Evolutionary conservation across 1,140 invertebrate genomes (phyloP).

Genomic region (Pseudobourletiella spinata): DNA sequence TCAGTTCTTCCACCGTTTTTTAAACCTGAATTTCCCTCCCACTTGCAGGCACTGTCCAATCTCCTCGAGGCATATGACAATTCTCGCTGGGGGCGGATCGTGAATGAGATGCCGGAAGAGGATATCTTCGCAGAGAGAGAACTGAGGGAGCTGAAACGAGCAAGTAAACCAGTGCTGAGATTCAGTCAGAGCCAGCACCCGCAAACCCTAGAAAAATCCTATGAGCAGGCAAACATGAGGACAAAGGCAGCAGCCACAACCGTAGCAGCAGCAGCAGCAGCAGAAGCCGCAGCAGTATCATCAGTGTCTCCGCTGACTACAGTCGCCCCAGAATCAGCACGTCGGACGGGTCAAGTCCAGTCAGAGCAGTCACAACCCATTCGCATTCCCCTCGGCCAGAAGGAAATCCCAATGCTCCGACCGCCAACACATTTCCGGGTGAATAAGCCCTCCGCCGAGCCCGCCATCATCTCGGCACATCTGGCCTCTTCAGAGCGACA

Average conservation of each 20-base stretch:
- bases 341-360: too few relatives aligned
- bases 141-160: constrained; percentile 27
- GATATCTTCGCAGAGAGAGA: too few relatives aligned
- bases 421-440: constrained; percentile 45
- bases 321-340: too few relatives aligned
- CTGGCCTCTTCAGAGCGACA: constrained; percentile 15
- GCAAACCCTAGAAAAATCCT: too few relatives aligned
- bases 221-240: too few relatives aligned
- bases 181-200: too few relatives aligned
- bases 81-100: constrained; percentile 16
- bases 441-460: constrained; percentile 40
- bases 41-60: constrained; percentile 20
- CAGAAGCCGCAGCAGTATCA: constrained; percentile 24
- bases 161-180: background rate
- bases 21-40: too few relatives aligned
- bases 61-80: constrained; percentile 18
- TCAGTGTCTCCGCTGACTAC: constrained; percentile 5
- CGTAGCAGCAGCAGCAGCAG: too few relatives aligned
- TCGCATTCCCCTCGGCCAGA: constrained; percentile 48
- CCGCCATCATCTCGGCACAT: constrained; percentile 34
- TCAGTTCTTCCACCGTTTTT: too few relatives aligned
- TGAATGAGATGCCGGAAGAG: constrained; percentile 20
- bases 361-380: too few relatives aligned
- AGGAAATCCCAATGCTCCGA: constrained; percentile 51
- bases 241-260: too few relatives aligned